Conservation (phyloP, 2,113 vertebrate genomes). For the Halcyon malimbica region DNA sequence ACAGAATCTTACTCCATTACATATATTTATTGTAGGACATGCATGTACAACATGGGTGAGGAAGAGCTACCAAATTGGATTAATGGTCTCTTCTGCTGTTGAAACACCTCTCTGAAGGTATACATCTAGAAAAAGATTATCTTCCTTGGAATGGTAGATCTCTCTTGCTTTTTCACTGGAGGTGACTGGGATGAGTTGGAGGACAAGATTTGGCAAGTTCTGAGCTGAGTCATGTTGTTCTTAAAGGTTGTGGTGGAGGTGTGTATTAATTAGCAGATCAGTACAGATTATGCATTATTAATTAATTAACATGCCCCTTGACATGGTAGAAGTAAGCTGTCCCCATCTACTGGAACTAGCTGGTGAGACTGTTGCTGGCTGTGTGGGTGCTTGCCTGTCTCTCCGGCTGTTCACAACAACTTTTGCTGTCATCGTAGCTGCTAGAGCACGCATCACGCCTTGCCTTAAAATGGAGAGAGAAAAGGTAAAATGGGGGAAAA, state of each 20-base stretch:
- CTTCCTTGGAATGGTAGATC: not conserved
- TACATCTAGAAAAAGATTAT: conserved; percentile 8
- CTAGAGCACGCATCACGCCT: conserved; percentile 15
- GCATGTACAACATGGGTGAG: not conserved
- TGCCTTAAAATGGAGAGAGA: not conserved
- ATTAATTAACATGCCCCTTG: not conserved
- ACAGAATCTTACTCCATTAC: not conserved
- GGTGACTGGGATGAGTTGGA: not conserved
- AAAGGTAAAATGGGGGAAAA: not conserved
- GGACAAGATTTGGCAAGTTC: not conserved
- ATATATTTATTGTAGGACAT: not conserved
- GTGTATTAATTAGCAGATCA: conserved; percentile 59
- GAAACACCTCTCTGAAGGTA: conserved; percentile 8
- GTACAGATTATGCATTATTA: not conserved
- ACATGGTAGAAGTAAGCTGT: not conserved
- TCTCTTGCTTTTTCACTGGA: not conserved
- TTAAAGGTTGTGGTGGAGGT: not conserved
- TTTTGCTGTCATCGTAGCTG: conserved; percentile 26
- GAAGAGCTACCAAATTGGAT: not conserved
- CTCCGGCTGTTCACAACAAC: not conserved
- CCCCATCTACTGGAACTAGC: not conserved
- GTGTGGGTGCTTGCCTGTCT: not conserved
- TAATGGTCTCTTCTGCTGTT: conserved; percentile 29
- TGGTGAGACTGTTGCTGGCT: not conserved
- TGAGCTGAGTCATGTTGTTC: conserved; percentile 1